Conservation (phyloP, 37 sponge, comb jelly and placozoan species). For the Trichoplax adhaerens region DNA sequence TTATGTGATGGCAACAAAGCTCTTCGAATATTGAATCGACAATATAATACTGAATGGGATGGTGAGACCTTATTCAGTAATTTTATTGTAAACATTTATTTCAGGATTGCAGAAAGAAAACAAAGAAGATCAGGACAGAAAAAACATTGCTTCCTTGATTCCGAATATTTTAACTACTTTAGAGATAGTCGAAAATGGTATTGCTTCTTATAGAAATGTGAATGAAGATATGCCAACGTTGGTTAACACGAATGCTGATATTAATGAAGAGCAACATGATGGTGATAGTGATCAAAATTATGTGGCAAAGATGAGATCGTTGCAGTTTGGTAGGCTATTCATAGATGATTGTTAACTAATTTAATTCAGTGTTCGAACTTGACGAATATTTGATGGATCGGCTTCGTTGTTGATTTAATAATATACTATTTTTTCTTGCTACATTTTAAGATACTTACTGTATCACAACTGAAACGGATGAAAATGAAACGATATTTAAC, state of each 20-base stretch:
- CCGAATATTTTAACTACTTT: no score
- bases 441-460: constrained; percentile 24
- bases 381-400: no score
- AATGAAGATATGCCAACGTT: constrained; percentile 10
- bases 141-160: no score
- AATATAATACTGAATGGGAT: no score
- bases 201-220: neutral
- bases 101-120: no score
- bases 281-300: constrained; percentile 14
- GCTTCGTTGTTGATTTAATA: neutral
- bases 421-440: constrained; percentile 4
- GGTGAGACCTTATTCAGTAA: no score
- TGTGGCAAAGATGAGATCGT: constrained; percentile 49
- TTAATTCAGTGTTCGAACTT: no score
- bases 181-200: no score
- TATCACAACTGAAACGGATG: constrained; percentile 26
- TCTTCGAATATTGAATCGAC: no score
- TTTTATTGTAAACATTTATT: no score
- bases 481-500: constrained; percentile 15
- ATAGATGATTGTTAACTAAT: neutral
- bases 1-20: no score
- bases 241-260: neutral
- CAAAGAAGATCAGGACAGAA: no score
- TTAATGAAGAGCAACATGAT: neutral
- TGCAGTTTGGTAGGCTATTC: constrained; percentile 55